These are phyloP conservation scores for Heliangelus exortis DNA, from an alignment of 2,797 vertebrate genomes.

Conservation along the genomic window DNA sequence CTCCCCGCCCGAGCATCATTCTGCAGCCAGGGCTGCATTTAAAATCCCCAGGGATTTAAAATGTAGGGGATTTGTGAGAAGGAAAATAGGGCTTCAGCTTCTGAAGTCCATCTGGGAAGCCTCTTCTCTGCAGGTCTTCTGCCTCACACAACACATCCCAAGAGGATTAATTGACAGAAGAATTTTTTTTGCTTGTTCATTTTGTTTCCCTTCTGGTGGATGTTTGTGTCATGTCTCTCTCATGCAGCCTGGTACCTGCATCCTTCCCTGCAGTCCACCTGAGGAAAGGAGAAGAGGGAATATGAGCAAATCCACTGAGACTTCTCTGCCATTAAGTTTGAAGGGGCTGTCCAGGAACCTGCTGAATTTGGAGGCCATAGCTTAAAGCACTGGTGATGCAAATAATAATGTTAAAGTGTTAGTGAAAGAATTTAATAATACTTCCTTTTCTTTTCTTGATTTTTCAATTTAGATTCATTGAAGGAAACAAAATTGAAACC, in stretches of 20 bases:
- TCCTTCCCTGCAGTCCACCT: not conserved
- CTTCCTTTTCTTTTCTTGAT: constrained; percentile 30
- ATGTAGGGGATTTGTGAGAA: not conserved
- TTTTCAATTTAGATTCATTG: constrained; percentile 88
- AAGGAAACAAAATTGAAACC: constrained; percentile 95
- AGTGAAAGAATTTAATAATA: not conserved
- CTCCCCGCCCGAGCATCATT: fast-evolving
- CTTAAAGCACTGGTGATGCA: not conserved
- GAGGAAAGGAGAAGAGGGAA: not conserved
- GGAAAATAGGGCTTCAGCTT: not conserved
- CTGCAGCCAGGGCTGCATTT: not conserved
- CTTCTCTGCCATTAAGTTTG: not conserved
- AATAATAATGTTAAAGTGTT: not conserved
- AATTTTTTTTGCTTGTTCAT: not conserved
- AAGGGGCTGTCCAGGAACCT: not conserved
- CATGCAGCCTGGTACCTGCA: not conserved
- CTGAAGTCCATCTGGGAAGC: not conserved
- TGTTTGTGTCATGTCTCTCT: not conserved
- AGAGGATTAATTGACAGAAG: not conserved
- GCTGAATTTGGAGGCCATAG: not conserved
- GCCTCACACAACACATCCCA: not conserved
- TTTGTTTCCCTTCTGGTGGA: not conserved
- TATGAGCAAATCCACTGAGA: not conserved
- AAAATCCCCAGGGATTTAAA: not conserved
- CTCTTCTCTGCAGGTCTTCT: not conserved